phyloP scores from a whole-genome alignment of 2,888 invertebrate genomes.

The Allacma fusca region DNA sequence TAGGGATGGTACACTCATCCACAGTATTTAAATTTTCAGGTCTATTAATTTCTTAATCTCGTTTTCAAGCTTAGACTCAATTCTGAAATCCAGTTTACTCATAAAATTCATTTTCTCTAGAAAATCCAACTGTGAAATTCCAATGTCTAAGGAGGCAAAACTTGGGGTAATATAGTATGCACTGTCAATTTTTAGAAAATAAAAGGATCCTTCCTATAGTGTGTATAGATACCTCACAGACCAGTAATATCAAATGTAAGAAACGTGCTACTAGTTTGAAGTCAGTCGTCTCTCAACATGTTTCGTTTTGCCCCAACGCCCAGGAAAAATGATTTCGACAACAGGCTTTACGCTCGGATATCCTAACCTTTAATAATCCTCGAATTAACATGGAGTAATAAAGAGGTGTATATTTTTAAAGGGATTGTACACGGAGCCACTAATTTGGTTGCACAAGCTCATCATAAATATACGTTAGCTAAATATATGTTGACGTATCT shows the following conservation, averaged over 20 bases:
- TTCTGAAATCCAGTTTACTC: not conserved
- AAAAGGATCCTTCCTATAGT: no score
- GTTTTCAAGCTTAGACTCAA: not conserved
- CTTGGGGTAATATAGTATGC: no score
- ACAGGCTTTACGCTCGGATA: not conserved
- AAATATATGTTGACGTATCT: not conserved
- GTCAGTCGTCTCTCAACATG: not conserved
- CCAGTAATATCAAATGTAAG: no score
- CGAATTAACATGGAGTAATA: not conserved
- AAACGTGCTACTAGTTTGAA: no score
- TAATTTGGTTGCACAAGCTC: not conserved
- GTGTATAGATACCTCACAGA: no score
- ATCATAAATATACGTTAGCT: not conserved
- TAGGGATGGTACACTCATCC: not conserved
- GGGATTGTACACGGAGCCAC: not conserved
- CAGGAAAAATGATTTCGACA: not conserved
- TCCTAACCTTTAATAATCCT: not conserved
- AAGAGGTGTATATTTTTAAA: not conserved
- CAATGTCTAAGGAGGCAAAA: no score
- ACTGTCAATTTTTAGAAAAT: no score
- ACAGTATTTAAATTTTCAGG: not conserved
- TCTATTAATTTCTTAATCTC: slow-evolving; percentile 16
- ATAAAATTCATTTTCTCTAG: no score
- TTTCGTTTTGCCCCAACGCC: not conserved
- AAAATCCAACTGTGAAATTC: no score